Evolutionary conservation across 2,888 invertebrate genomes (phyloP), one percentile per base, ranked within the genome.

Genomic region (Aleiodes leptofemur): DNA sequence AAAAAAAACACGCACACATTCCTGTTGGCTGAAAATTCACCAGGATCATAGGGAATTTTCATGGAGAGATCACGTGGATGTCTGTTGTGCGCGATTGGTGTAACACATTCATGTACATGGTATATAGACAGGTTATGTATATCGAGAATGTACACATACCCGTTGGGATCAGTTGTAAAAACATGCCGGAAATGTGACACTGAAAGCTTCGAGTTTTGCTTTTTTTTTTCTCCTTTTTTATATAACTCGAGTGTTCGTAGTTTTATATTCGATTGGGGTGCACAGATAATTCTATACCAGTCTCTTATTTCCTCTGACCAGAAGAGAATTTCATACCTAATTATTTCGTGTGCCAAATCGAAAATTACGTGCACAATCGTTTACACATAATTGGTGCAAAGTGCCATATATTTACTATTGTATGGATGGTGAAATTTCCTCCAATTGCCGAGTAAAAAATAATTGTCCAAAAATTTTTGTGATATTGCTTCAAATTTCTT

Each of bases 151-250:
- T 53, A 50, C 31, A 57, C 31, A 57, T 53, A 50, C 69, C 66
- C 69, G 9, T 23, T 53, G 38, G 48, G 64, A 53, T 38, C 59
- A 23, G 69, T 74, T 38, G 64, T 74, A 70, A 64, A 74, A 55
- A 70, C 34, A 74, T 34, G 23, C 31, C 23, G 70, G 53, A 55
- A 70, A 74, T 53, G 51, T 11, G 64, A 64, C 31, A 64, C 70
- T 55, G 43, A 51, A 72, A 61, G 48, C 51, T 23, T 64, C 50
- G 48, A 14, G 55, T 31, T 53, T 14, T 34, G 66, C 23, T 38
- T 73, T 73, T 73, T 73, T 55, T 48, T 57, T 56, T 73, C 66
- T 55, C 56, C 56, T 48, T 16, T 64, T 64, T 16, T 23, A 0
- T 29, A n/a, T 31, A 7, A 31, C 1, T 34, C 7, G 16, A 23